Percentiles rank a stretch among this genome's conserved stretches.
These are phyloP conservation scores for Manis javanica DNA, from an alignment of 2,797 vertebrate species.

Conservation along the genomic window DNA sequence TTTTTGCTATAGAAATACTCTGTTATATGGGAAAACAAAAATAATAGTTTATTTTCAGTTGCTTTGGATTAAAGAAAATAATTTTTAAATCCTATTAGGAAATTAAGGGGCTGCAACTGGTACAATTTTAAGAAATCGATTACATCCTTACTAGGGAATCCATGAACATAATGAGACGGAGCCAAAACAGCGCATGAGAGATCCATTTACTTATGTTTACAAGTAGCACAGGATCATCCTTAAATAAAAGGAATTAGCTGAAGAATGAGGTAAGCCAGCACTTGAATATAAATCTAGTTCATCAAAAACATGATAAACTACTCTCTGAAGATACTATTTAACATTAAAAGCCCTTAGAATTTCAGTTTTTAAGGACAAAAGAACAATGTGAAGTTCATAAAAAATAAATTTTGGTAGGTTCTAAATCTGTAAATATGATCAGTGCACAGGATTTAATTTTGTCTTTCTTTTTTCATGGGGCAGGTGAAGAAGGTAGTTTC, in stretches of 20 bases:
- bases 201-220: background rate
- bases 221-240: conserved; percentile 19
- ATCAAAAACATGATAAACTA: conserved; percentile 23
- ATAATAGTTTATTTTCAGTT: conserved; percentile 25
- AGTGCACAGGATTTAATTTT: background rate
- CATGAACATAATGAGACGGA: background rate
- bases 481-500: background rate
- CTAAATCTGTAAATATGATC: background rate
- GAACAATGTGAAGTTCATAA: background rate
- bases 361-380: conserved; percentile 32
- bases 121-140: conserved; percentile 31
- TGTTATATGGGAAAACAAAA: conserved; percentile 33
- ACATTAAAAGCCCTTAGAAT: conserved; percentile 42
- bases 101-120: background rate
- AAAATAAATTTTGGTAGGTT: background rate
- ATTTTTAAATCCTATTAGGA: conserved; percentile 37
- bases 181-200: background rate
- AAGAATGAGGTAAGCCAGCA: conserved; percentile 33
- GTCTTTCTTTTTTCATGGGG: background rate
- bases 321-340: conserved; percentile 3
- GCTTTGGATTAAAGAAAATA: conserved; percentile 12
- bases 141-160: conserved; percentile 14
- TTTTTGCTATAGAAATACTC: conserved; percentile 18
- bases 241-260: conserved; percentile 20
- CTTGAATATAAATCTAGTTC: conserved; percentile 25